Base-by-base conservation (phyloP, 2,113 vertebrate genomes). In the Phodopus roborovskii region DNA sequence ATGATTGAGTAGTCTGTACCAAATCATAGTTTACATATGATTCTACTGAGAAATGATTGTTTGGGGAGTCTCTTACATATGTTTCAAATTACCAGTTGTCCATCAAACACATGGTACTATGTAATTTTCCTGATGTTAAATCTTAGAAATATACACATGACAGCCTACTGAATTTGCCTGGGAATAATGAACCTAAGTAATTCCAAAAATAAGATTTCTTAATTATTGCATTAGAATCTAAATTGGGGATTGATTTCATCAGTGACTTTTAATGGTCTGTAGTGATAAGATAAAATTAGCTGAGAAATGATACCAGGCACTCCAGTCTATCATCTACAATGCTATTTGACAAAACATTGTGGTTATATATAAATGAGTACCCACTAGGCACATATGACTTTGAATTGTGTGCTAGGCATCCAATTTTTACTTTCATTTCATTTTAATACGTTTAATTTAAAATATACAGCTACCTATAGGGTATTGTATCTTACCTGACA, bases 161-260 rank as follows among this genome's bases (percentile, higher is more conserved):
- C 62, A 91, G 36, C 8, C 60, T 78, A 77, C 86, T 91, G 90
- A 94, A 83, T 79, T 92, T 97, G 48, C 19, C 15, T 79, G 42
- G 78, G 36, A 95, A 87, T 95, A 96, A 84, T 87, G 87, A 95
- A 94, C 13, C 78, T 48, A 94, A 92, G 89, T 86, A 83, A 95
- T 87, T 96, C 6, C 81, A 87, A 96, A 96, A 95, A 86, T 91
- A 95, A 85, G 53, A 71, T 93, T 94, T 88, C 56, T 94, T 95
- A 95, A 93, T 96, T 94, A 95, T 90, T 60, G 77, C 16, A 66
- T 33, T 83, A 90, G 74, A 88, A 16, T 79, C 62, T 94, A 93
- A 96, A 82, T 89, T 95, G 82, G 85, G 91, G 91, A 78, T 91
- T 88, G 60, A 96, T 92, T 96, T 94, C 68, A 88, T 50, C 36